Evolutionary conservation across 1,140 invertebrate species (phyloP).

Genomic region (Samia ricini): DNA sequence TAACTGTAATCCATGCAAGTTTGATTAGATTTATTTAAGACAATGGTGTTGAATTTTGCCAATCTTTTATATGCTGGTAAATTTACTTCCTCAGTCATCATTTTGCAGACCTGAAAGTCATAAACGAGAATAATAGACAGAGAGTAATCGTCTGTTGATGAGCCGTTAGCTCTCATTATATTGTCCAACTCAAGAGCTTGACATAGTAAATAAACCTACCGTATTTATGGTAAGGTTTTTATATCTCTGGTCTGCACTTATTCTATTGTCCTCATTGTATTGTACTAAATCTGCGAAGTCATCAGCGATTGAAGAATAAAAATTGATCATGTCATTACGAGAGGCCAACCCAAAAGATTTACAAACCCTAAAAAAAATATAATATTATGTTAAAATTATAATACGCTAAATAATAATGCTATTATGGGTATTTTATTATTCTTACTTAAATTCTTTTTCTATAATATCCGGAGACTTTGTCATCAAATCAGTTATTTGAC

Average conservation of each 20-base stretch:
- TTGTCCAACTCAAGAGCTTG: neutral
- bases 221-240: slow-evolving; percentile 89
- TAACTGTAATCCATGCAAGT: slow-evolving; percentile 93
- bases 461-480: slow-evolving; percentile 80
- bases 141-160: too few species aligned
- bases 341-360: slow-evolving; percentile 84
- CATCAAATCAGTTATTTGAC: slow-evolving; percentile 82
- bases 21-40: slow-evolving; percentile 83
- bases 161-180: too few species aligned
- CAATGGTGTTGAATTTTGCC: slow-evolving; percentile 84
- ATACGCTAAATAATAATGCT: neutral
- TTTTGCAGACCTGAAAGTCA: slow-evolving; percentile 49
- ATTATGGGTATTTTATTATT: slow-evolving; percentile 10
- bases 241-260: slow-evolving; percentile 79
- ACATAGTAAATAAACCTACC: slow-evolving; percentile 34
- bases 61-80: slow-evolving; percentile 83
- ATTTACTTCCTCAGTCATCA: slow-evolving; percentile 82
- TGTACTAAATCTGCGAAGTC: slow-evolving; percentile 94
- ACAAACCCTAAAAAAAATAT: slow-evolving; percentile 82
- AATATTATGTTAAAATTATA: slow-evolving; percentile 4
- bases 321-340: slow-evolving; percentile 86
- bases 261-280: slow-evolving; percentile 96
- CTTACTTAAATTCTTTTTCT: slow-evolving; percentile 83
- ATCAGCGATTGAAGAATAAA: slow-evolving; percentile 88
- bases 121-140: slow-evolving; percentile 3